A percentile compares a stretch with the other conserved stretches of the same genome.
These are phyloP conservation scores for Anthoscopus minutus DNA, from an alignment of 2,113 vertebrate species.

Conservation along the genomic window DNA sequence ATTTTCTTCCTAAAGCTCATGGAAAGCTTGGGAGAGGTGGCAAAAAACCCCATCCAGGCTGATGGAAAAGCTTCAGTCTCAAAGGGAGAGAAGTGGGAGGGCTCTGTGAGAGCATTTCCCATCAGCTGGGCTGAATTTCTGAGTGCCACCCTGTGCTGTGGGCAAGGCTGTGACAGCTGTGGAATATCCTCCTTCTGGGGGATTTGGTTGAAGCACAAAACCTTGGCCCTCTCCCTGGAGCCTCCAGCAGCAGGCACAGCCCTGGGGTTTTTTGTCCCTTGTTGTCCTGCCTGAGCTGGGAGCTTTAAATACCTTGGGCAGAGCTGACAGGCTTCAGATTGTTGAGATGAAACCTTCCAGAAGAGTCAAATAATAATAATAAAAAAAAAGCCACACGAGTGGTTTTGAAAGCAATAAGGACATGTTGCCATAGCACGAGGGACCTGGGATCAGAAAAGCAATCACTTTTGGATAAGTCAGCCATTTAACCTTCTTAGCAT, in stretches of 20 bases:
- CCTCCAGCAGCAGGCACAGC: not conserved
- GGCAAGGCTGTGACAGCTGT: not conserved
- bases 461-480: conserved; percentile 40
- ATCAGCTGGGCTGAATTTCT: not conserved
- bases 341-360: not conserved
- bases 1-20: not conserved
- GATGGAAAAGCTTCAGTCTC: not conserved
- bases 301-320: not conserved
- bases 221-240: not conserved
- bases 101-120: not conserved
- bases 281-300: not conserved
- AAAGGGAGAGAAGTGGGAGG: not conserved
- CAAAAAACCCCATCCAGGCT: not conserved
- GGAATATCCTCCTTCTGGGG: not conserved
- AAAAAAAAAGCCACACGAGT: not conserved
- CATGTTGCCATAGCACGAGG: not conserved
- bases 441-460: conserved; percentile 30
- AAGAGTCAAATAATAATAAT: not conserved
- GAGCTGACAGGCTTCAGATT: not conserved
- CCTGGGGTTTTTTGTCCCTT: not conserved
- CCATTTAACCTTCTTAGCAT: conserved; percentile 54
- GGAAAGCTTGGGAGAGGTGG: not conserved
- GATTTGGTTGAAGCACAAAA: not conserved
- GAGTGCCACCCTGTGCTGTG: not conserved
- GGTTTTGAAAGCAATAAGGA: conserved; percentile 37